Evolutionary conservation across 2,797 vertebrate species (phyloP).

Genomic region (Siniperca scherzeri): DNA sequence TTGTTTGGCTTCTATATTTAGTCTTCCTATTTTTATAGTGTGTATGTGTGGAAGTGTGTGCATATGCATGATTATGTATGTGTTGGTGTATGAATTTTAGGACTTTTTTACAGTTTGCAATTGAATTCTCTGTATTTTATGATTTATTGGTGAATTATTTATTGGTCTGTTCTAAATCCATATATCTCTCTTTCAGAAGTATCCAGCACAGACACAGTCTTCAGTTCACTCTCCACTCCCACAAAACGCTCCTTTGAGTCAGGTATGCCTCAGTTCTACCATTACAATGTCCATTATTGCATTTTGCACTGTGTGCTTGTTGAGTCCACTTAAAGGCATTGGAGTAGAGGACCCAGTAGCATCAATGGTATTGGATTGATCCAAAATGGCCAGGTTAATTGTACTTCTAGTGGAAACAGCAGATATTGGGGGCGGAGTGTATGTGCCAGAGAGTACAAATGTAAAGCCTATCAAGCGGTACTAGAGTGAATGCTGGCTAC

Average conservation of each 20-base stretch:
- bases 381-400: conserved; percentile 52
- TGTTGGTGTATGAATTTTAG: neutral
- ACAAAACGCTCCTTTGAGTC: conserved; percentile 96
- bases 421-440: conserved; percentile 9
- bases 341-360: neutral
- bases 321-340: conserved; percentile 34
- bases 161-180: conserved; percentile 22
- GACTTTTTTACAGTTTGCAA: neutral
- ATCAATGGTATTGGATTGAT: conserved; percentile 40
- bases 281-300: conserved; percentile 17
- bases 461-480: conserved; percentile 13
- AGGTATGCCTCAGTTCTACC: conserved; percentile 84
- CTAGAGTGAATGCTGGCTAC: neutral
- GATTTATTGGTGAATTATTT: conserved; percentile 22
- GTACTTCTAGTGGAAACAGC: conserved; percentile 35
- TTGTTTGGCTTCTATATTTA: neutral
- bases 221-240: conserved; percentile 92
- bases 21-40: neutral
- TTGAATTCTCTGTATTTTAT: conserved; percentile 1
- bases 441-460: conserved; percentile 20
- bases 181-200: conserved; percentile 83
- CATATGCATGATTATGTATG: neutral
- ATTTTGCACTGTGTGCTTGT: conserved; percentile 39
- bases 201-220: conserved; percentile 94
- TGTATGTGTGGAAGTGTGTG: neutral